Base-by-base conservation (phyloP, 1,140 invertebrate genomes). In the Trichoplusia ni region DNA sequence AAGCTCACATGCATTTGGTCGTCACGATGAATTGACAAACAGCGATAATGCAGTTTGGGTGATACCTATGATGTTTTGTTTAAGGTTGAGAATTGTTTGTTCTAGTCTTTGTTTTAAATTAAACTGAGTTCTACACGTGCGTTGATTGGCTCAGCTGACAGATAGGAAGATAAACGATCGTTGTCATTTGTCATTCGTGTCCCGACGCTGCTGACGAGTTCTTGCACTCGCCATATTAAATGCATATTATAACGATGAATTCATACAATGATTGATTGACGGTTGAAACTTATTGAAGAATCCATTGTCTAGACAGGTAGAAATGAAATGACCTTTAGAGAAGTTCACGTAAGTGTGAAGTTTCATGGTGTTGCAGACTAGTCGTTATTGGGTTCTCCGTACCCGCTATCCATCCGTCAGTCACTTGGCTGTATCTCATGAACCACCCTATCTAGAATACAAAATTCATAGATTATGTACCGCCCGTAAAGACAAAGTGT, bases 161-260 rank as follows among this genome's bases (percentile, higher is more conserved):
- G 84, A 84, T 86, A 85, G 82, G 84, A 89, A 89, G 86, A 89
- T 86, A 86, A 86, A 89, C 66, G 84, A 81, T 84, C 75, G 67
- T 60, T 73, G 79, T 81, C 84, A 86, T 89, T 89, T 86, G 86
- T 89, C 84, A 86, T 84, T 81, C 69, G 66, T 56, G 74, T 79
- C 77, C 82, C 74, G 21, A 31, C 69, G 64, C 46, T 23, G 33
- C 14, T 64, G 66, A 66, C 64, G 67, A 66, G 64, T 62, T 69
- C 59, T 65, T 77, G 81, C 73, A 74, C 67, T 72, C 73, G 70
- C 68, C 78, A 82, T 84, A 82, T 85, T 84, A 84, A 88, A 86
- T 84, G 80, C 67, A 79, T 69, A 77, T 74, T 56, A 71, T 86
- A 79, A 89, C 82, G 77, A 84, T 79, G 78, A 77, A 78, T 82